Evolutionary conservation across 2,113 vertebrate genomes (phyloP).

Genomic region (Spermophilus dauricus): DNA sequence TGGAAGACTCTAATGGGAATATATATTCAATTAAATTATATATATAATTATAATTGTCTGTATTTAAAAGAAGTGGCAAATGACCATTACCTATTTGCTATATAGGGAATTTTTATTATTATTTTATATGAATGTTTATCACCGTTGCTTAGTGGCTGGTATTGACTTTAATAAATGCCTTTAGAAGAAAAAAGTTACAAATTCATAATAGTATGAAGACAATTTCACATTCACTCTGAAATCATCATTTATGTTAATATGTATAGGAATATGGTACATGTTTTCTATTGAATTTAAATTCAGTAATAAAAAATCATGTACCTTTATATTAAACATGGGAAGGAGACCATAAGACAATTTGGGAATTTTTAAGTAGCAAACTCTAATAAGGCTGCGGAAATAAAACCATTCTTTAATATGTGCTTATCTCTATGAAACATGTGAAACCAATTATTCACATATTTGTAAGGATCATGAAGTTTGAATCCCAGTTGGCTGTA

Average conservation of each 20-base stretch:
- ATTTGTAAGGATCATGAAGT: neutral
- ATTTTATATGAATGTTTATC: neutral
- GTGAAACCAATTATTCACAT: slow-evolving; percentile 27
- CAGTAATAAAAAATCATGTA: slow-evolving; percentile 23
- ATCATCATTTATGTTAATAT: neutral
- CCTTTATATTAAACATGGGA: slow-evolving; percentile 32
- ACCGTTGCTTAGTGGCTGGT: neutral
- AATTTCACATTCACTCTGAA: neutral
- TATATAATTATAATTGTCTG: too few relatives aligned
- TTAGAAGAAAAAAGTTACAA: neutral
- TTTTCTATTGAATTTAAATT: slow-evolving; percentile 27
- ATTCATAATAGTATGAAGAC: neutral
- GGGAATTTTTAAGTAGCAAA: slow-evolving; percentile 39
- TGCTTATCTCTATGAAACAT: slow-evolving; percentile 8
- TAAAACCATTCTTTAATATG: neutral
- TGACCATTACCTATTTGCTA: neutral
- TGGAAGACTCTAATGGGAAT: neutral
- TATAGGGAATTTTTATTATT: neutral
- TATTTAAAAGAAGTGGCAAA: neutral
- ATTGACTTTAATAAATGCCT: neutral
- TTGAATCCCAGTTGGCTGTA: slow-evolving; percentile 10
- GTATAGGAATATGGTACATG: neutral
- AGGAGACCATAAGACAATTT: neutral
- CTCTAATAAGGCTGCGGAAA: slow-evolving; percentile 60
- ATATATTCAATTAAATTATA: too few relatives aligned